These are phyloP conservation scores for Tautogolabrus adspersus DNA, from an alignment of 2,113 vertebrate genomes.

Conservation along the genomic window DNA sequence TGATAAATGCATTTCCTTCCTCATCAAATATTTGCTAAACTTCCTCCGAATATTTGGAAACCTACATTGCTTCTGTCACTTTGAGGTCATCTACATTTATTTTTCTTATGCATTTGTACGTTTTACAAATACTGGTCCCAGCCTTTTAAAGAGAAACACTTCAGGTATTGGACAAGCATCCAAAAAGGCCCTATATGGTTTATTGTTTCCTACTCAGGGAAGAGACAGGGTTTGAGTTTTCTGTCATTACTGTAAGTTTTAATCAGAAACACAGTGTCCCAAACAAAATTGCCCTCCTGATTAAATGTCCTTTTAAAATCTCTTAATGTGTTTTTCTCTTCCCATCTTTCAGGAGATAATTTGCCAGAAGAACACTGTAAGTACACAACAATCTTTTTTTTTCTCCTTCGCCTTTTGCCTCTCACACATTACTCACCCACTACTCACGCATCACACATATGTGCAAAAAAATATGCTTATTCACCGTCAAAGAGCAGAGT, in stretches of 20 bases:
- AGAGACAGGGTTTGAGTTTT: neutral
- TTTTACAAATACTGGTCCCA: neutral
- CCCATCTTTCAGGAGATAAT: slow-evolving; percentile 91
- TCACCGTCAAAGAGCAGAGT: neutral
- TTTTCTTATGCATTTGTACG: neutral
- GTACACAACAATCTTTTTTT: slow-evolving; percentile 75
- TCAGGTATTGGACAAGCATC: neutral
- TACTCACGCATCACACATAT: slow-evolving; percentile 56
- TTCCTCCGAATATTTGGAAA: neutral
- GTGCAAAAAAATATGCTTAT: slow-evolving; percentile 58
- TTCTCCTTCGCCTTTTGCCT: slow-evolving; percentile 25
- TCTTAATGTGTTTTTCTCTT: slow-evolving; percentile 47
- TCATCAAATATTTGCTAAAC: slow-evolving; percentile 7
- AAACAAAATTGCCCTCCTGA: neutral
- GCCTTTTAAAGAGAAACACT: neutral
- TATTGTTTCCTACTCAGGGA: neutral
- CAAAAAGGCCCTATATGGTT: neutral
- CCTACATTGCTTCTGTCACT: no score
- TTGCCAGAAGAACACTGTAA: slow-evolving; percentile 99
- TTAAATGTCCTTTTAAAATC: slow-evolving; percentile 24
- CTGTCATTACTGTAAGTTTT: neutral
- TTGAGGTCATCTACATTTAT: neutral
- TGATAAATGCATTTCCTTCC: slow-evolving; percentile 7
- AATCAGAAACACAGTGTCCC: neutral
- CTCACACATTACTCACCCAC: slow-evolving; percentile 61